Conservation (phyloP, 30 jellyfish, hydroid and myxozoan species). For the Chironex yamaguchii region DNA sequence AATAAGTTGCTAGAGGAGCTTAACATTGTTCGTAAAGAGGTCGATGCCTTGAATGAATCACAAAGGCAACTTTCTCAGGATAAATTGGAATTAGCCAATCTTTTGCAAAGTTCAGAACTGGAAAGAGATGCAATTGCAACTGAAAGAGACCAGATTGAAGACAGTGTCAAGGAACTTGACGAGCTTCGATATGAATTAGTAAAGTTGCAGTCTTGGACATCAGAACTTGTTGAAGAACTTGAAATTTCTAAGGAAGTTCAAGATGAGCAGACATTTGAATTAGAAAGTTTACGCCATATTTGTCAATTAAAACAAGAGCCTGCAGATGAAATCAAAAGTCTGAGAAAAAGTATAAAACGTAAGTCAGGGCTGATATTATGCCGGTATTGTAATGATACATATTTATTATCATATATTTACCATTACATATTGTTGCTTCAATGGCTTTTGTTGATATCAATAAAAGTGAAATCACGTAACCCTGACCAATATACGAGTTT, state of each 20-base stretch:
- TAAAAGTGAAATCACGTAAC: too few relatives aligned
- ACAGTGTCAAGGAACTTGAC: constrained; percentile 32
- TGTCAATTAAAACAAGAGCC: constrained; percentile 76
- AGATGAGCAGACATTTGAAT: constrained; percentile 68
- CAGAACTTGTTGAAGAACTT: constrained; percentile 71
- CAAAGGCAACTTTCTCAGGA: constrained; percentile 4
- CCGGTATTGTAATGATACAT: too few relatives aligned
- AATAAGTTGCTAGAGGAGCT: constrained; percentile 36
- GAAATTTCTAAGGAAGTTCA: constrained; percentile 53
- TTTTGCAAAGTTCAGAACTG: background rate
- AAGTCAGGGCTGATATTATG: too few relatives aligned
- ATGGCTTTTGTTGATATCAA: too few relatives aligned
- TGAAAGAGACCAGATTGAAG: constrained; percentile 48
- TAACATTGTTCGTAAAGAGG: background rate
- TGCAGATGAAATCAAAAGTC: constrained; percentile 62
- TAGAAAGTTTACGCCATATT: constrained; percentile 71
- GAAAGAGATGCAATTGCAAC: background rate
- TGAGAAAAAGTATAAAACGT: constrained; percentile 68
- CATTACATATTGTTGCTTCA: too few relatives aligned
- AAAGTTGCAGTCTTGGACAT: constrained; percentile 66
- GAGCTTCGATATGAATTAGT: constrained; percentile 34
- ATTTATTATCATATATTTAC: too few relatives aligned
- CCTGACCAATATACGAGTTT: too few relatives aligned
- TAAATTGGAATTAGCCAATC: background rate
- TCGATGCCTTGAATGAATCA: background rate